Evolutionary conservation across 1,140 invertebrate genomes (phyloP).

Genomic region (Drosophila kohkoa): DNA sequence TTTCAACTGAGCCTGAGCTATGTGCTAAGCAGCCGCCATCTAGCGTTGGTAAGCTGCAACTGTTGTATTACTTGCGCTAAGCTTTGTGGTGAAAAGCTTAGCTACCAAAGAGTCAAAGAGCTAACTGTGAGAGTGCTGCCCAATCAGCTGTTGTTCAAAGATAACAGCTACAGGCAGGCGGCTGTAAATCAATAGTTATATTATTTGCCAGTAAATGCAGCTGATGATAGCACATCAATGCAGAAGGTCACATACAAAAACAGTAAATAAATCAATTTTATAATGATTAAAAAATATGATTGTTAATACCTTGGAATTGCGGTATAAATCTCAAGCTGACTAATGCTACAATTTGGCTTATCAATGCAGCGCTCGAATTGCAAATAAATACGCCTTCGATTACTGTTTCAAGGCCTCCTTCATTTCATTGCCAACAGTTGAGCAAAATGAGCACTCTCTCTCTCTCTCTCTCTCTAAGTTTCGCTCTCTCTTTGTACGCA

Average conservation of each 20-base stretch:
- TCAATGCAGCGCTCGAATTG: slow-evolving; percentile 18
- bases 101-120: slow-evolving; percentile 26
- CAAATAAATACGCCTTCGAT: slow-evolving; percentile 33
- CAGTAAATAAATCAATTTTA: not conserved
- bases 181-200: slow-evolving; percentile 62
- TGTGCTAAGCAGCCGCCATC: slow-evolving; percentile 44
- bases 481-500: not conserved
- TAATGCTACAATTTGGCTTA: slow-evolving; percentile 4
- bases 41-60: slow-evolving; percentile 17
- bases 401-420: slow-evolving; percentile 13
- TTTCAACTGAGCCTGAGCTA: not conserved
- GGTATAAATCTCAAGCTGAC: not conserved
- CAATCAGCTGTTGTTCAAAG: slow-evolving; percentile 60
- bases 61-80: not conserved
- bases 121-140: slow-evolving; percentile 2
- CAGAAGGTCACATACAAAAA: not conserved
- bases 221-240: slow-evolving; percentile 7
- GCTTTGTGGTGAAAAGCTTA: slow-evolving; percentile 74
- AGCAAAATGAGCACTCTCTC: not conserved
- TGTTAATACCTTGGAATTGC: not conserved
- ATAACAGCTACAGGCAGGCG: slow-evolving; percentile 23
- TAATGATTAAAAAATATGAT: not conserved
- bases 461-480: slow-evolving; percentile 5
- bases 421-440: slow-evolving; percentile 46
- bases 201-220: slow-evolving; percentile 26